Base-by-base conservation (phyloP, 2,113 vertebrate genomes). In the Indri indri region DNA sequence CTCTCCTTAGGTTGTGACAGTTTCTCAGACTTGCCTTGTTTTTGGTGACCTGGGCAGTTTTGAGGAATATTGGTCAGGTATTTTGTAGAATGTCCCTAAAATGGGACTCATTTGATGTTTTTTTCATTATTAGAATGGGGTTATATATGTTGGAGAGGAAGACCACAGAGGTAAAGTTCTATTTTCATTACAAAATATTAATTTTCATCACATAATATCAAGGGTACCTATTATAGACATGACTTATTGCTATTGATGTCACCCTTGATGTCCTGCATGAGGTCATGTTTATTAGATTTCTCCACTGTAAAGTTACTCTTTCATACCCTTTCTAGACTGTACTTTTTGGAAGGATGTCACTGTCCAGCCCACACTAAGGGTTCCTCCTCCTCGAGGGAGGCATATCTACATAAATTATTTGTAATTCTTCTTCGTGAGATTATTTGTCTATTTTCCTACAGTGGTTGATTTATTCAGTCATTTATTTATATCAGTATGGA, bases 201-300 rank as follows among this genome's bases (percentile, higher is more conserved):
- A 63, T 61, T 83, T 68, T 25, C 2, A 37, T 91, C 27, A 22
- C 2, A 30, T 65, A 45, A 27, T 32, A 13, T 47, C 8, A 74
- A 83, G 77, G 37, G 8, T 18, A 11, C 65, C 4, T 68, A 3
- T 3, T 47, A 30, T 4, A 34, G 32, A 34, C 3, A 17, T 11
- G 0, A 42, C 27, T 27, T 47, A 6, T 14, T 20, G 1, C 66
- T 50, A 0, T 13, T 42, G n/a, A 30, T 13, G 6, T 59, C 30
- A 63, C 63, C 34, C 11, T 84, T 32, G 6, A 10, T 12, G 32
- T 90, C 68, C 37, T 88, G 45, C 14, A 20, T n/a, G 61, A 32
- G 8, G 12, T 42, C 5, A 2, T 68, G 20, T 12, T 17, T 63
- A 20, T 61, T 74, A 54, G 20, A 61, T 86, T 61, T 89, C 20